A percentile compares a stretch with the other conserved stretches of the same genome.
phyloP scores from a whole-genome alignment of 2,888 invertebrate species.

The Leucophenga maculata region DNA sequence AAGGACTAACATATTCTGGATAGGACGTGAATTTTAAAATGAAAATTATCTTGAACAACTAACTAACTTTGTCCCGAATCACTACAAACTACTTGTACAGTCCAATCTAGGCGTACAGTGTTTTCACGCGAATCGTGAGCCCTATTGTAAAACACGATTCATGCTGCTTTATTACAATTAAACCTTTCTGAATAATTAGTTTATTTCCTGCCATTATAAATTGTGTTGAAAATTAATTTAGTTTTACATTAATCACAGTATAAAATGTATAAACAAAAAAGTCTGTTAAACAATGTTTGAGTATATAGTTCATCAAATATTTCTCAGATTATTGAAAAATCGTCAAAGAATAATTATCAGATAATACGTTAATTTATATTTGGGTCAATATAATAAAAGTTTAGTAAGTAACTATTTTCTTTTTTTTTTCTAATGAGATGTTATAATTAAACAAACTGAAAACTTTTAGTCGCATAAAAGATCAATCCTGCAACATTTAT shows the following conservation, averaged over 20 bases:
- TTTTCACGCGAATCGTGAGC: slow-evolving; percentile 18
- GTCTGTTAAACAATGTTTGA: no score
- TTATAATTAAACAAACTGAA: not conserved
- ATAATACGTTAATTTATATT: not conserved
- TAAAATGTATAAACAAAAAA: no score
- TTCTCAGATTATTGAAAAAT: not conserved
- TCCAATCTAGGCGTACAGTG: slow-evolving; percentile 76
- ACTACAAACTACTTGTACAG: slow-evolving; percentile 76
- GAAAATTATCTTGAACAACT: slow-evolving; percentile 71
- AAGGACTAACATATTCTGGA: no score
- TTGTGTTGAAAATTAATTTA: no score
- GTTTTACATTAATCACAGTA: not conserved
- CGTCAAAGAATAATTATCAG: not conserved
- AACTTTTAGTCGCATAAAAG: not conserved
- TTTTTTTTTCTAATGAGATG: not conserved
- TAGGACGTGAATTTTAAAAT: no score
- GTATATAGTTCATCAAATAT: not conserved
- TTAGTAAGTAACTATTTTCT: not conserved
- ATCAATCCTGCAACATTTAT: not conserved
- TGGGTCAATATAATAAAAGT: not conserved
- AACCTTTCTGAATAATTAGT: slow-evolving; percentile 19
- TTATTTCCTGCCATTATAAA: slow-evolving; percentile 11
- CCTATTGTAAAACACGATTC: slow-evolving; percentile 5
- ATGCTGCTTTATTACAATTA: not conserved
- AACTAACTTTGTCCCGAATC: slow-evolving; percentile 73